Conservation (phyloP, 2,888 invertebrate species). For the Lycophotia porphyrea region DNA sequence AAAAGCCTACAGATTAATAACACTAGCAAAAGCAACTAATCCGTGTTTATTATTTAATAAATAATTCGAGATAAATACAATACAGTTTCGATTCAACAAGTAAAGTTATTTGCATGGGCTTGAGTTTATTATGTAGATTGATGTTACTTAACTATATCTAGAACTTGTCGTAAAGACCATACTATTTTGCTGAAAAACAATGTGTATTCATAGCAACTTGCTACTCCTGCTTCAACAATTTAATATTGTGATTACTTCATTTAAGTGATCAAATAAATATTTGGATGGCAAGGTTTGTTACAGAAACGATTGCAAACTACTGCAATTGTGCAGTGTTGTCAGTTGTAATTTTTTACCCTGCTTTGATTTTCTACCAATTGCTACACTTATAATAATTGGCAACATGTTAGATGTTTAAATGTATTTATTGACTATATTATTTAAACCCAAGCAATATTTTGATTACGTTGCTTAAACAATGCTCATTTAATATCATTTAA, state of each 20-base stretch:
- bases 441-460: slow-evolving; percentile 40
- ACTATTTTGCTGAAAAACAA: slow-evolving; percentile 22
- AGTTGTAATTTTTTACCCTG: slow-evolving; percentile 29
- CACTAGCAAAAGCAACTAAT: slow-evolving; percentile 77
- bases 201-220: slow-evolving; percentile 20
- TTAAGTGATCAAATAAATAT: background rate
- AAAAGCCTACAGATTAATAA: slow-evolving; percentile 79
- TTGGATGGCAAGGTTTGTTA: slow-evolving; percentile 15
- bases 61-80: slow-evolving; percentile 49
- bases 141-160: slow-evolving; percentile 32
- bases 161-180: slow-evolving; percentile 10
- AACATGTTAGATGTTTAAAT: slow-evolving; percentile 36
- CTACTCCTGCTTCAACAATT: slow-evolving; percentile 9
- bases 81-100: slow-evolving; percentile 35
- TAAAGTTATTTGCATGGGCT: slow-evolving; percentile 8
- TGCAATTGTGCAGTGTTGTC: slow-evolving; percentile 29
- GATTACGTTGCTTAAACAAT: slow-evolving; percentile 33
- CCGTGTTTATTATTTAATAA: slow-evolving; percentile 60
- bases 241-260: slow-evolving; percentile 7
- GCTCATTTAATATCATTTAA: slow-evolving; percentile 54
- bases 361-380: slow-evolving; percentile 29
- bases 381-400: slow-evolving; percentile 46
- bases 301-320: slow-evolving; percentile 22
- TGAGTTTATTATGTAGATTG: slow-evolving; percentile 4
- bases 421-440: slow-evolving; percentile 25